Base-by-base conservation (phyloP, 2,113 vertebrate species). In the Pelobates fuscus region DNA sequence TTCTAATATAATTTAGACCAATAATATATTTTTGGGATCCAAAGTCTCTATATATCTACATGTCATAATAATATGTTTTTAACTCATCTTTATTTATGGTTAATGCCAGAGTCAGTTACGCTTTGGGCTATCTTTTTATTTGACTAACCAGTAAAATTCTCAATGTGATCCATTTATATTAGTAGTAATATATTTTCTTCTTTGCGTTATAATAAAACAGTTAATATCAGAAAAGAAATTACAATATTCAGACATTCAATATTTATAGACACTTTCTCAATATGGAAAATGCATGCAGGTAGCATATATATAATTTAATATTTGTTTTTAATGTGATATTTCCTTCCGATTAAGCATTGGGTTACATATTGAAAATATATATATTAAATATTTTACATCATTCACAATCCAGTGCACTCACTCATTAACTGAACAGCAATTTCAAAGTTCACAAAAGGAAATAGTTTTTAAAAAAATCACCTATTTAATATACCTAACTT, bases 191-290 rank as follows among this genome's bases (percentile, higher is more conserved):
- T 17, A 49, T 49, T 49, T 49, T 3, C 8, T 17, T 63, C 30
- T 23, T n/a, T 37, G 18, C 29, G 41, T 63, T 7, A 21, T 63
- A 30, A 10, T 41, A 63, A n/a, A 63, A 63, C n/a, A 41, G 18
- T 20, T 20, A 26, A 63, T 49, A 49, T 8, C 30, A 63, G 20
- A 63, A 63, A 23, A 63, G n/a, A 41, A 63, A 46, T 4, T 11
- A 8, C 17, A 46, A 63, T 63, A 63, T 63, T 63, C 30, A 41
- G 18, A 63, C 23, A 15, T 63, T 63, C 23, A 63, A 63, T 63
- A 63, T 63, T 63, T 63, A 63, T 63, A 62, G 17, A 30, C 18
- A n/a, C 2, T n/a, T 2, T 8, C 8, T 17, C n/a, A 29, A 29
- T 18, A 32, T 29, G 27, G 59, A 17, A 62, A 32, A 18, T 62